These are phyloP conservation scores for Choristoneura fumiferana DNA, from an alignment of 1,140 invertebrate genomes.

Conservation along the genomic window DNA sequence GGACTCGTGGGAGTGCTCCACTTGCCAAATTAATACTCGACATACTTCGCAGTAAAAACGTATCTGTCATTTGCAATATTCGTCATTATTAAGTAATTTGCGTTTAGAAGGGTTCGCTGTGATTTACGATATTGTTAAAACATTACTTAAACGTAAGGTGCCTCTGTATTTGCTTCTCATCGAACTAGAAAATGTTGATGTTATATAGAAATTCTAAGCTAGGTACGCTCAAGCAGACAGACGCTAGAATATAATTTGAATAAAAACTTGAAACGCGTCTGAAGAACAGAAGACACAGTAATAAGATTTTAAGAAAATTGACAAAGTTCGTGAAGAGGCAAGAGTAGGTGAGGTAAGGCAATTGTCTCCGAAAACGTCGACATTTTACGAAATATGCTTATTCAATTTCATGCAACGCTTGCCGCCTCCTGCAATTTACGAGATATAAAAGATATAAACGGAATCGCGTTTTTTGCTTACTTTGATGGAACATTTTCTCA, in stretches of 20 bases:
- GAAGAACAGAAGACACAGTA: conserved; percentile 61
- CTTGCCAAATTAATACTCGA: conserved; percentile 69
- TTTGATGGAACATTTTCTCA: conserved; percentile 74
- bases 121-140: background rate
- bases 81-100: conserved; percentile 60
- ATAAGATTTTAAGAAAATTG: conserved; percentile 75
- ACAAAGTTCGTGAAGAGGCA: conserved; percentile 74
- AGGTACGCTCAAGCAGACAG: background rate
- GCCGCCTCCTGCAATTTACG: conserved; percentile 77
- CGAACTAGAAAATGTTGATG: too few species aligned
- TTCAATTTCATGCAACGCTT: conserved; percentile 79
- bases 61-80: conserved; percentile 40
- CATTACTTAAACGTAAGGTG: too few species aligned
- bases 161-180: too few species aligned
- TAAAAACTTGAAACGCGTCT: conserved; percentile 44
- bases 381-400: conserved; percentile 78
- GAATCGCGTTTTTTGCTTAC: conserved; percentile 77
- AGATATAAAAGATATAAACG: conserved; percentile 79
- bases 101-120: conserved; percentile 40
- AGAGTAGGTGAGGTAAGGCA: conserved; percentile 77
- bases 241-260: conserved; percentile 8
- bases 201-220: too few species aligned
- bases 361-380: conserved; percentile 77
- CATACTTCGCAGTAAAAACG: conserved; percentile 59
- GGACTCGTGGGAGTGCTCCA: conserved; percentile 58